These are phyloP conservation scores for Ataeniobius toweri DNA, from an alignment of 2,797 vertebrate genomes.

Conservation along the genomic window DNA sequence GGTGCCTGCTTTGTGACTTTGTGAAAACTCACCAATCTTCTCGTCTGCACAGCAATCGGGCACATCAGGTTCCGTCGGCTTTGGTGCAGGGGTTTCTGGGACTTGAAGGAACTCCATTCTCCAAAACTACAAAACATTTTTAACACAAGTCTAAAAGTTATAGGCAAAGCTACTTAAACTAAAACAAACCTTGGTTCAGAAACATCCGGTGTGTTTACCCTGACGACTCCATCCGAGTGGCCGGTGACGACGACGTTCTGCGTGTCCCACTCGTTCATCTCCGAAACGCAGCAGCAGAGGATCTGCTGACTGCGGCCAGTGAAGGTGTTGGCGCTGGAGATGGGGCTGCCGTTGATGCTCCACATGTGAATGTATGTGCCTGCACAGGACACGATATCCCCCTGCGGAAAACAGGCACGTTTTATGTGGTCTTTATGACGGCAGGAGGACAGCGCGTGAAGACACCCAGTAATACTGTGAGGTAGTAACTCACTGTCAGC, in stretches of 20 bases:
- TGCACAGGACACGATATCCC: conserved; percentile 94
- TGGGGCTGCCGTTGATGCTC: conserved; percentile 97
- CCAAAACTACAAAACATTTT: conserved; percentile 86
- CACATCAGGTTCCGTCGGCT: conserved; percentile 88
- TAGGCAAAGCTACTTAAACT: not conserved
- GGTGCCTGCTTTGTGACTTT: too few relatives aligned
- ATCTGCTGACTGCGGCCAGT: conserved; percentile 97
- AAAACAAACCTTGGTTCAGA: too few relatives aligned
- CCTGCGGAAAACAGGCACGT: conserved; percentile 72
- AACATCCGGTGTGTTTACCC: conserved; percentile 75
- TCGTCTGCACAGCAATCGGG: conserved; percentile 90
- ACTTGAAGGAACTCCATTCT: conserved; percentile 99
- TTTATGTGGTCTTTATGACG: not conserved
- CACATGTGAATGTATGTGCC: conserved; percentile 96
- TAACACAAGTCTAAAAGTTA: not conserved
- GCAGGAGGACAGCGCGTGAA: not conserved
- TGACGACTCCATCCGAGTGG: conserved; percentile 95
- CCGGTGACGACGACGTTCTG: conserved; percentile 98
- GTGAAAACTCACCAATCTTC: conserved; percentile 85
- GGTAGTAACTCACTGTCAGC: conserved; percentile 82
- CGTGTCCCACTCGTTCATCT: conserved; percentile 99
- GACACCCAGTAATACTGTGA: not conserved
- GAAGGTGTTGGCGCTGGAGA: conserved; percentile 96
- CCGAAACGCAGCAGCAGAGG: conserved; percentile 94
- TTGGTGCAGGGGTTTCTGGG: conserved; percentile 95